Evolutionary conservation across 2,888 invertebrate species (phyloP).

Genomic region (Ornithoptera alexandrae): DNA sequence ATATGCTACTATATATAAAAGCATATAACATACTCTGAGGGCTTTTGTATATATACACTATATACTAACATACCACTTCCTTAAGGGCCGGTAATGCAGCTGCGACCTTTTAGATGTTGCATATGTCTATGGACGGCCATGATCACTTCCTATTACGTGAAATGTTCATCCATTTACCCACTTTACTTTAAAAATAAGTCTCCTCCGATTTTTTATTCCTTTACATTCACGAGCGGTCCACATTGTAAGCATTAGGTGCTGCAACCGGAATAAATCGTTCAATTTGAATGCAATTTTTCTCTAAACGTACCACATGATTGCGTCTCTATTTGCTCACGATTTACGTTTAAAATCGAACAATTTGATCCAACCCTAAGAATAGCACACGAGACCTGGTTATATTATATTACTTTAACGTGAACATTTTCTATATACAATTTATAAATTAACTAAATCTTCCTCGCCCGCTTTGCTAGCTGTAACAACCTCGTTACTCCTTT

Average conservation of each 20-base stretch:
- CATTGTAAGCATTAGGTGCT: conserved; percentile 9
- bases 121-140: too few relatives aligned
- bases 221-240: conserved; percentile 10
- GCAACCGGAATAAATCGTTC: conserved; percentile 12
- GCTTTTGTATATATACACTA: too few relatives aligned
- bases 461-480: too few relatives aligned
- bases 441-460: not conserved
- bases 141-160: too few relatives aligned
- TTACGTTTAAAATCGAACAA: not conserved
- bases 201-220: conserved; percentile 3
- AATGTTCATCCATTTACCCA: too few relatives aligned
- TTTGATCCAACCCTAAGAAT: not conserved
- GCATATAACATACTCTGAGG: too few relatives aligned
- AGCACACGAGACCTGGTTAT: not conserved
- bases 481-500: too few relatives aligned
- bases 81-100: too few relatives aligned
- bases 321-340: not conserved
- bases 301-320: not conserved
- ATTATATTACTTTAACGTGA: not conserved
- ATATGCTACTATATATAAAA: too few relatives aligned
- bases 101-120: too few relatives aligned
- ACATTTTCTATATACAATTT: not conserved
- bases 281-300: conserved; percentile 17
- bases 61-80: too few relatives aligned
- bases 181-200: not conserved